Conservation (phyloP, 2,797 vertebrate genomes). For the Aulostomus chinensis region DNA sequence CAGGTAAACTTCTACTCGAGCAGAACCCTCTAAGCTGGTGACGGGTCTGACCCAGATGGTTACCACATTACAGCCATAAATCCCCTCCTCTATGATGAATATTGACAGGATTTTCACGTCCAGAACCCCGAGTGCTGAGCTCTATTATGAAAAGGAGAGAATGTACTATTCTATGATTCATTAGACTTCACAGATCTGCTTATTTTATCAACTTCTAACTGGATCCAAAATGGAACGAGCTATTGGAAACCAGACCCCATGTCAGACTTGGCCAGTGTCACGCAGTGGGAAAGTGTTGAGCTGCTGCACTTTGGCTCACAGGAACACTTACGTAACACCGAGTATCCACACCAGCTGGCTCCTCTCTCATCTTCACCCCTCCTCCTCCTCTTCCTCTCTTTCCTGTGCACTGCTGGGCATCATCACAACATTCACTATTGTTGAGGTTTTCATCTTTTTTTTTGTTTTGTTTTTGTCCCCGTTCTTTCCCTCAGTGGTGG, state of each 20-base stretch:
- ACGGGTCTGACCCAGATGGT: no score
- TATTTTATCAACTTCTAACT: conserved; percentile 9
- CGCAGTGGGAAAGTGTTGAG: conserved; percentile 35
- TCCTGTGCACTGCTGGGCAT: conserved; percentile 41
- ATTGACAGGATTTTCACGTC: no score
- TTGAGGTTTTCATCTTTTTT: conserved; percentile 15
- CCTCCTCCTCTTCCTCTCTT: background rate
- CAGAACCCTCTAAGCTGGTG: no score
- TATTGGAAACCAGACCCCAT: conserved; percentile 19
- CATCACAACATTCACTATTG: conserved; percentile 33
- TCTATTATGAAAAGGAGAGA: background rate
- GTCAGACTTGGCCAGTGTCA: conserved; percentile 34
- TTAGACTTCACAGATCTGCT: background rate
- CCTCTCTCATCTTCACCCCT: conserved; percentile 48
- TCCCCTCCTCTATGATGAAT: no score
- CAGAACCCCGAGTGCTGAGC: no score
- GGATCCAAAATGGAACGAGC: conserved; percentile 8
- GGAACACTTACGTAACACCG: conserved; percentile 67
- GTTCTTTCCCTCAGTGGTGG: conserved; percentile 4
- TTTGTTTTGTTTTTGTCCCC: background rate
- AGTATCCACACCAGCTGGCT: conserved; percentile 61
- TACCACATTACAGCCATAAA: no score
- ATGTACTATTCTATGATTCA: no score
- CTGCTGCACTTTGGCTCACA: conserved; percentile 38
- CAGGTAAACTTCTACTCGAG: no score